These are phyloP conservation scores for Darevskia mixta DNA, from an alignment of 2,797 vertebrate species.

Conservation along the genomic window DNA sequence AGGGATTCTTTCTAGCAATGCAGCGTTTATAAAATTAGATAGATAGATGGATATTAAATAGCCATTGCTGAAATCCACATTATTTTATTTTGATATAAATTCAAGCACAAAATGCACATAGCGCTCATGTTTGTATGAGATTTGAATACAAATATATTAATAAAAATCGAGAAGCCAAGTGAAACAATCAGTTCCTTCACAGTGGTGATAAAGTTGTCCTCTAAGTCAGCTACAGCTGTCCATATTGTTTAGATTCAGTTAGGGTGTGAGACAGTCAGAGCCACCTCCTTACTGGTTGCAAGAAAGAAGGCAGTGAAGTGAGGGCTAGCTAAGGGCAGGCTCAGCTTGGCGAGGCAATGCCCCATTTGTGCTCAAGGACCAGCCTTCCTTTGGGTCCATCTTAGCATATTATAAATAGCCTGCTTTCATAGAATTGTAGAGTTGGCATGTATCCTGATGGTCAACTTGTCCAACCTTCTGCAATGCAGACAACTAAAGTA, in stretches of 20 bases:
- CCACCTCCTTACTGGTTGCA: no score
- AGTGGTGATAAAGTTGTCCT: background rate
- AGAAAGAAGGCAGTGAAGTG: background rate
- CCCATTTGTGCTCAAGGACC: no score
- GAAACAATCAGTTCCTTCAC: background rate
- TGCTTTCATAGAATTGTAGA: no score
- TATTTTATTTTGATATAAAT: background rate
- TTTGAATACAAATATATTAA: slow-evolving; percentile 10
- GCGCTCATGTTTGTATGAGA: background rate
- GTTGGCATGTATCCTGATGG: no score
- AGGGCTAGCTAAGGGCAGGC: background rate
- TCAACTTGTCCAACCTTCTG: no score
- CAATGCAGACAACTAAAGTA: no score
- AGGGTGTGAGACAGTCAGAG: no score
- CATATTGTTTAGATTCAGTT: background rate
- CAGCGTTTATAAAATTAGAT: background rate
- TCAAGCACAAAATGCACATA: background rate
- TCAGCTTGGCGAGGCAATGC: background rate
- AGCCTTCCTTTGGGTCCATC: no score
- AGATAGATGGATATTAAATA: background rate
- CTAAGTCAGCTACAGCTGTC: background rate
- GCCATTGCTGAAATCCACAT: background rate
- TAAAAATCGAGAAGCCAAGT: background rate
- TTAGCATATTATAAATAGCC: background rate
- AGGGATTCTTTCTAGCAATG: background rate